Percentiles rank a stretch among this genome's conserved stretches.
These are phyloP conservation scores for Streptopelia turtur DNA, from an alignment of 2,797 vertebrate species.

Conservation along the genomic window DNA sequence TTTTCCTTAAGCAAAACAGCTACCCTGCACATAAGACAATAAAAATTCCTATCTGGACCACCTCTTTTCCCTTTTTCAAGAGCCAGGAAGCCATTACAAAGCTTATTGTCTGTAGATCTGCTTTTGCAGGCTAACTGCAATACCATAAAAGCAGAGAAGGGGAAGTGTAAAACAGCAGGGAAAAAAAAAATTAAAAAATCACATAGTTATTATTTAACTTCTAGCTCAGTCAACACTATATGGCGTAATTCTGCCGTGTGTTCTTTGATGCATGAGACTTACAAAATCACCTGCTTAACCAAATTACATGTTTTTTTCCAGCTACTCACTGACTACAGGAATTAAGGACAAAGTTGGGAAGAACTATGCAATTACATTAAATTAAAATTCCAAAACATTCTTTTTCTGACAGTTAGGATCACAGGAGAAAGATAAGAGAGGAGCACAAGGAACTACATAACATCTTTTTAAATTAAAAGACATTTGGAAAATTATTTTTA, in stretches of 20 bases:
- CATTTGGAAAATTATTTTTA: background rate
- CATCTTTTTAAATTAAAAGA: background rate
- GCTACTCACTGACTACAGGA: background rate
- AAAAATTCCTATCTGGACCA: background rate
- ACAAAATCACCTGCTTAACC: background rate
- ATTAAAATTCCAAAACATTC: background rate
- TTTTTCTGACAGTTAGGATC: background rate
- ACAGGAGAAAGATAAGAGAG: background rate
- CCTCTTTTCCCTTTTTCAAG: background rate
- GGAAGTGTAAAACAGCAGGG: background rate
- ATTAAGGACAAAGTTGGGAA: background rate
- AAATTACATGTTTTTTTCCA: background rate
- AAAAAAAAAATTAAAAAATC: background rate
- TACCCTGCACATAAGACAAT: background rate
- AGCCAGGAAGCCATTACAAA: background rate
- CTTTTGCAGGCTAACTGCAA: background rate
- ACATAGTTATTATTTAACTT: background rate
- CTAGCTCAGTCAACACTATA: background rate
- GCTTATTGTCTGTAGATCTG: rapidly evolving
- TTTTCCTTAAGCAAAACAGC: background rate
- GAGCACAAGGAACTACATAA: background rate
- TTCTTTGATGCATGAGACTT: background rate
- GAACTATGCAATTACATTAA: background rate
- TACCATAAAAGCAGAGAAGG: background rate
- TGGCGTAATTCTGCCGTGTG: background rate